Evolutionary conservation across 2,113 vertebrate genomes (phyloP).

Genomic region (Lipophrys pholis): DNA sequence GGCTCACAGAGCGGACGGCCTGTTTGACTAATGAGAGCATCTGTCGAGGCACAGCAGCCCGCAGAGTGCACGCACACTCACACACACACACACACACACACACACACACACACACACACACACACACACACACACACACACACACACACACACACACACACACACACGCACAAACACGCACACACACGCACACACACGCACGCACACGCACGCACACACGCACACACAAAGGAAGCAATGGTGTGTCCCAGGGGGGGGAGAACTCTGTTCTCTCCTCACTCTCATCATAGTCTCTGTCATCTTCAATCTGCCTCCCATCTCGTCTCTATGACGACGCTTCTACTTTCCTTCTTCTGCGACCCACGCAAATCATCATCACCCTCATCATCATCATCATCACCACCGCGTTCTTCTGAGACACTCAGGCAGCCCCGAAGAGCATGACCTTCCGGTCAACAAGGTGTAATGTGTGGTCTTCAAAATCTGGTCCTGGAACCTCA

Average conservation of each 20-base stretch:
- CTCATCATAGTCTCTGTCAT: constrained; percentile 69
- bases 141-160: constrained; percentile 2
- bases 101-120: constrained; percentile 29
- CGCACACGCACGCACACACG: constrained; percentile 23
- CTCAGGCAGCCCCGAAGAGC: not conserved
- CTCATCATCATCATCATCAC: constrained; percentile 11
- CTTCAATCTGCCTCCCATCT: constrained; percentile 61
- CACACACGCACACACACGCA: constrained; percentile 25
- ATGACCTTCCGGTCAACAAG: constrained; percentile 14
- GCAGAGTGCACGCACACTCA: constrained; percentile 29
- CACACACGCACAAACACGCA: constrained; percentile 34
- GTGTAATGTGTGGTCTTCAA: constrained; percentile 2
- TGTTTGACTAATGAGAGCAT: constrained; percentile 78
- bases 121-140: constrained; percentile 8
- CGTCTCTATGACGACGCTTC: constrained; percentile 51
- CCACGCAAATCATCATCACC: constrained; percentile 18
- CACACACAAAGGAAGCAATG: not conserved
- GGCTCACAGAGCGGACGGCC: constrained; percentile 53
- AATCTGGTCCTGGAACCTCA: constrained; percentile 1
- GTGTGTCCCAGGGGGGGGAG: constrained; percentile 50
- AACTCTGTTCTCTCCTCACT: constrained; percentile 63
- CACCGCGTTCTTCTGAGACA: constrained; percentile 6
- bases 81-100: constrained; percentile 29
- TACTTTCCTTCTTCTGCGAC: constrained; percentile 17
- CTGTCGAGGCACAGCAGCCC: constrained; percentile 62